These are phyloP conservation scores for Thinocorus orbignyianus DNA, from an alignment of 2,113 vertebrate genomes.

Conservation along the genomic window DNA sequence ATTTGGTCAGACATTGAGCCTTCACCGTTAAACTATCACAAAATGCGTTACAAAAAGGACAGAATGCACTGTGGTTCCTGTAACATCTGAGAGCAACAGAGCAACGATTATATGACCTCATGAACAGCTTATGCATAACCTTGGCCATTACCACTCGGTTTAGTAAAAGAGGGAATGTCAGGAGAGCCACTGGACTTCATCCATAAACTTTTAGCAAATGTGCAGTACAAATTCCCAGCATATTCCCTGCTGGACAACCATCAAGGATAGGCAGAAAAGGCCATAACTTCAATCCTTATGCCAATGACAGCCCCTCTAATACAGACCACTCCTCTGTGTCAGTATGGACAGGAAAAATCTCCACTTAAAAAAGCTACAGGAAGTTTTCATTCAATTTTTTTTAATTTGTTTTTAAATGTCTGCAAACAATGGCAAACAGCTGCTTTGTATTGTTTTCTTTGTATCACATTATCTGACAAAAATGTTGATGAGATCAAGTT, in stretches of 20 bases:
- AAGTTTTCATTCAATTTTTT: background rate
- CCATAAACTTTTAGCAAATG: background rate
- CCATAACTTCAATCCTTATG: background rate
- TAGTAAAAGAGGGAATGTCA: background rate
- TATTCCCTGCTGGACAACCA: background rate
- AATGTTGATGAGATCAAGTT: constrained; percentile 15
- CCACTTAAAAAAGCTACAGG: background rate
- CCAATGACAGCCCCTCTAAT: background rate
- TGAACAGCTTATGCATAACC: constrained; percentile 8
- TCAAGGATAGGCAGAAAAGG: background rate
- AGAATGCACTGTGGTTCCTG: background rate
- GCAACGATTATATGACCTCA: constrained; percentile 12
- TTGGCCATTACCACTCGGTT: background rate
- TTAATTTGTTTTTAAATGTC: background rate
- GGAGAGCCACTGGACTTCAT: background rate
- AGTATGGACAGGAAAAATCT: background rate
- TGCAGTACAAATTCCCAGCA: background rate
- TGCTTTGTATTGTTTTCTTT: background rate
- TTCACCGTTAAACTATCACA: background rate
- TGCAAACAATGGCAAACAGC: background rate
- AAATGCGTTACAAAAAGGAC: background rate
- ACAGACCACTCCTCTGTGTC: background rate
- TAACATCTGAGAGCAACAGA: background rate
- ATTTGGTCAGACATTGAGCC: background rate
- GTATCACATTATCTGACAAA: constrained; percentile 25